Evolutionary conservation across 1,140 invertebrate species (phyloP), one percentile per base, ranked within the genome.

Genomic region (Chelonus insularis): DNA sequence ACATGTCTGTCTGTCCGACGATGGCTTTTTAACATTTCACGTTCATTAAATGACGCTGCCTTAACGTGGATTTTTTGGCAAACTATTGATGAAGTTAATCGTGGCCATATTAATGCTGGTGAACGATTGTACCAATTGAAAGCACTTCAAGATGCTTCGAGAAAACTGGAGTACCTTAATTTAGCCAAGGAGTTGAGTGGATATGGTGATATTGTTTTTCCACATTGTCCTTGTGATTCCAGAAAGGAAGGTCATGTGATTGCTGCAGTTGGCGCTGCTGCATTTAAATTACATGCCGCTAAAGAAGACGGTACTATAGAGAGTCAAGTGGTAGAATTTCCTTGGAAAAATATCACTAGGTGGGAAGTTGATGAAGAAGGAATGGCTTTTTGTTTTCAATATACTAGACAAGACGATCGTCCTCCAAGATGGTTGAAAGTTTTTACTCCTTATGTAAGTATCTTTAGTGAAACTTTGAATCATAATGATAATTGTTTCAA

Each of bases 121-220:
- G 94, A 96, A 62, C 86, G 93, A 52, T 84, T 98, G 1, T 97
- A 97, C 82, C 95, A 98, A 76, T 81, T 98, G 52, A 98, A 98
- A 83, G 94, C 95, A 14, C 83, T 98, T 32, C 95, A 97, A 77
- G 95, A 98, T 74, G 86, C 90, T 41, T 89, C 89, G 18, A 88
- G 95, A 72, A 94, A 93, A 69, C 80, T 86, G 60, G 95, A 97
- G 86, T 97, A 96, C 81, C 83, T 98, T 45, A 89, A 91, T 70
- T 79, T 95, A 62, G 94, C 92, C 21, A 86, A 92, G 45, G 86
- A 91, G 70, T 82, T 98, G 59, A 91, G 91, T 60, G 96, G 95
- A 20, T 97, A 97, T 80, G 93, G 93, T 1, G 91, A 95, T 70
- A 86, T 97, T 14, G 90, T 94, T 29, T 97, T 98, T 82, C 96